Percentiles rank a stretch among this genome's conserved stretches.
phyloP scores from a whole-genome alignment of 2,888 invertebrate species.

The Rhingia campestris region DNA sequence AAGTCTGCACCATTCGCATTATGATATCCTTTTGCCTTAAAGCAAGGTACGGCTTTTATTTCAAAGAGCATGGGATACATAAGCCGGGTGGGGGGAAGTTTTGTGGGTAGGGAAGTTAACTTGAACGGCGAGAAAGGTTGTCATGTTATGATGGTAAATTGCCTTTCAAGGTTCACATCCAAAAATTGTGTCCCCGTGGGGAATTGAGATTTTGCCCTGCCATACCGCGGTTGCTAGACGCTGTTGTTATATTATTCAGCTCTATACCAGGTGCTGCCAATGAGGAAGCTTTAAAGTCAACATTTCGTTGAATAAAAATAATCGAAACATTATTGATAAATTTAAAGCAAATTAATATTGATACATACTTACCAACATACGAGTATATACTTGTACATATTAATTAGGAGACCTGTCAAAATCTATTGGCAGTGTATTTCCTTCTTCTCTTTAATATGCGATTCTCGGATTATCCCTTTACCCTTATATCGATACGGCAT shows the following conservation, averaged over 20 bases:
- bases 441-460: slow-evolving; percentile 3
- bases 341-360: slow-evolving; percentile 36
- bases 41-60: slow-evolving; percentile 2
- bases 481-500: not conserved
- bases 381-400: slow-evolving; percentile 3
- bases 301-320: not conserved
- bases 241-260: slow-evolving; percentile 5
- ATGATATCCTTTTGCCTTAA: slow-evolving; percentile 33
- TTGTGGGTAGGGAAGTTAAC: not conserved
- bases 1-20: slow-evolving; percentile 36
- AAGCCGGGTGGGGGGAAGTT: not conserved
- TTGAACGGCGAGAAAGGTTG: slow-evolving; percentile 8
- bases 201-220: slow-evolving; percentile 21
- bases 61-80: slow-evolving; percentile 17
- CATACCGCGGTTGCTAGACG: slow-evolving; percentile 6
- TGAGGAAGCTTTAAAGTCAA: not conserved
- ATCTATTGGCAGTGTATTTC: slow-evolving; percentile 40
- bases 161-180: slow-evolving; percentile 28
- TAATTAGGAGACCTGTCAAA: slow-evolving; percentile 40
- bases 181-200: slow-evolving; percentile 18
- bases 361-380: not conserved
- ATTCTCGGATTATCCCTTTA: slow-evolving; percentile 13
- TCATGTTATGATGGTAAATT: slow-evolving; percentile 37
- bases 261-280: slow-evolving; percentile 19
- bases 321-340: not conserved